These are phyloP conservation scores for Chymomyza caudatula DNA, from an alignment of 2,888 invertebrate species.

Conservation along the genomic window DNA sequence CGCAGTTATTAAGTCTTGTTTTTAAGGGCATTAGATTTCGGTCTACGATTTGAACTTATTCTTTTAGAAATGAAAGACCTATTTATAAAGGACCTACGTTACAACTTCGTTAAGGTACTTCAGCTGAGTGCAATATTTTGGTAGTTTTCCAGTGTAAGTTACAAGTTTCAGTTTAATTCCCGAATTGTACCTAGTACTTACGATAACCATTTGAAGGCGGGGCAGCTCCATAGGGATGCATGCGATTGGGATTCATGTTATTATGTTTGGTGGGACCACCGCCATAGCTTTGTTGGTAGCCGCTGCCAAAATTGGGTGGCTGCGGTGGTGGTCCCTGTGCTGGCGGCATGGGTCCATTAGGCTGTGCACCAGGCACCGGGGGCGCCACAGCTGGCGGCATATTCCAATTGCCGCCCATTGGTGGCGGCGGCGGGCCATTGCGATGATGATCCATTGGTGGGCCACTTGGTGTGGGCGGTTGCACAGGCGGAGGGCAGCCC, in stretches of 20 bases:
- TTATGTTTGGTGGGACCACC: constrained; percentile 89
- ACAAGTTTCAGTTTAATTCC: too few relatives aligned
- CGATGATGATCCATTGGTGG: constrained; percentile 49
- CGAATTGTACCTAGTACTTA: constrained; percentile 30
- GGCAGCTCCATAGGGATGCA: constrained; percentile 80
- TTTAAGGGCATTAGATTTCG: too few relatives aligned
- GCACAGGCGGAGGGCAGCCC: constrained; percentile 60
- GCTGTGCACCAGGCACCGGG: constrained; percentile 43
- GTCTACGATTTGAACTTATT: too few relatives aligned
- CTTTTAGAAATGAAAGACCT: too few relatives aligned
- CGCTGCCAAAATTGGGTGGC: constrained; percentile 79
- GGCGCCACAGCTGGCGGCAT: constrained; percentile 46
- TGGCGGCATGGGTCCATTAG: constrained; percentile 40
- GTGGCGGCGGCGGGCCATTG: constrained; percentile 57
- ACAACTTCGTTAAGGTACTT: too few relatives aligned
- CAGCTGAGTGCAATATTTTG: too few relatives aligned
- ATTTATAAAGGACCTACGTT: too few relatives aligned
- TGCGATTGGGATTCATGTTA: constrained; percentile 84
- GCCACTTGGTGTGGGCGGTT: constrained; percentile 50
- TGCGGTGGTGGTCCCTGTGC: constrained; percentile 52
- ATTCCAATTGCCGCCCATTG: constrained; percentile 54
- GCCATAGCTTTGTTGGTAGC: constrained; percentile 89
- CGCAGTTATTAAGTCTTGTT: too few relatives aligned
- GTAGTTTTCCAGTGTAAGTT: too few relatives aligned
- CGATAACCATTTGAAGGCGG: constrained; percentile 58